Evolutionary conservation across 1,140 invertebrate species (phyloP), one percentile per base, ranked within the genome.

Genomic region (Tachypleus tridentatus): DNA sequence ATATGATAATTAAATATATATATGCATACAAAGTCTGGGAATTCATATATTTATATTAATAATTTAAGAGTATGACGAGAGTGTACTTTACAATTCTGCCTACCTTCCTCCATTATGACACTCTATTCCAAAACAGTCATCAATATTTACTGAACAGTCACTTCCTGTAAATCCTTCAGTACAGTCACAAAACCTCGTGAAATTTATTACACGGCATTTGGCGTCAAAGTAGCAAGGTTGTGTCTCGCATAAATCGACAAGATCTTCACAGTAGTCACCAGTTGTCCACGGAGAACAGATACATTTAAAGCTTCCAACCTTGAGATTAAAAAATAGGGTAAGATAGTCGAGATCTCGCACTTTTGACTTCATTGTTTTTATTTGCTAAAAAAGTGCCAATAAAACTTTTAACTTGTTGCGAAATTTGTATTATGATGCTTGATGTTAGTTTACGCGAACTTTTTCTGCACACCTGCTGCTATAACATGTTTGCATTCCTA

Each of bases 271-370:
- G 69, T 84, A 82, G 76, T 91, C 88, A 48, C 88, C 89, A 3
- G 89, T 80, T 71, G 84, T 84, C 57, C 85, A 85, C 6, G 62
- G 8, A 6, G 69, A 65, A 61, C 74, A 76, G 49, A 78, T 76
- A 69, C 91, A 93, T 9, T 74, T 76, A 72, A 82, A 93, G 5
- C 85, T 85, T 53, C 90, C 90, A 3, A 51, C 65, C 63, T 54
- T 5, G n/a, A 66, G 51, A 10, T 49, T 49, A 11, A 58, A 58
- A 11, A 58, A 29, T 29, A 29, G 29, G 29, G 29, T 29, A 29
- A 29, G 29, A 29, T 29, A 29, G 29, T 29, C 29, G 29, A 29
- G 29, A 29, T 29, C 29, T 29, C 29, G 29, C 2, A 29, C 29
- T 29, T 29, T 29, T 29, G 29, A 29, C 29, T 29, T 29, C 29